Evolutionary conservation across 2,888 invertebrate genomes (phyloP).

Genomic region (Maniola hyperantus): DNA sequence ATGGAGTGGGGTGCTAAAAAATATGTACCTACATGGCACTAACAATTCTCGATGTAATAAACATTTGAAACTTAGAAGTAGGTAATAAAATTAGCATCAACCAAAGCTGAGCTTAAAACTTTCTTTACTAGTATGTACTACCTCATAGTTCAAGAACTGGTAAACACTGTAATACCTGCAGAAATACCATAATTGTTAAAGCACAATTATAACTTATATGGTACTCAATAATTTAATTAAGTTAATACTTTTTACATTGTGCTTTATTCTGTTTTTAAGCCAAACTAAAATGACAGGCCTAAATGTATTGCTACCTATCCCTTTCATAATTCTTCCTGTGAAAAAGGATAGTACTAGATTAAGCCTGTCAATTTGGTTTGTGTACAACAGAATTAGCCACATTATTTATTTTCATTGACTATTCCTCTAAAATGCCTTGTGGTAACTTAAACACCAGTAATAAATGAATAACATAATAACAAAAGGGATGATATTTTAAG

Average conservation of each 20-base stretch:
- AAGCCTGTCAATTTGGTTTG: too few species aligned
- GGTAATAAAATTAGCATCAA: background rate
- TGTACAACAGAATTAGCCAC: too few species aligned
- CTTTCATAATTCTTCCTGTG: too few species aligned
- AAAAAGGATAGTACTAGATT: too few species aligned
- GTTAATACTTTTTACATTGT: background rate
- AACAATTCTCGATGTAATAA: background rate
- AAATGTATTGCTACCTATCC: too few species aligned
- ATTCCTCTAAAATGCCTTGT: background rate
- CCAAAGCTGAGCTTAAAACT: background rate
- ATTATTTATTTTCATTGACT: background rate
- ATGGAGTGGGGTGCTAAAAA: too few species aligned
- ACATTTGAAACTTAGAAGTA: background rate
- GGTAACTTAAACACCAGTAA: background rate
- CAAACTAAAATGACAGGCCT: too few species aligned
- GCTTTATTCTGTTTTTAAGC: background rate
- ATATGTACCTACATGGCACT: too few species aligned
- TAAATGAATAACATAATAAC: background rate
- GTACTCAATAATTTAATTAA: background rate
- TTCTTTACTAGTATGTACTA: background rate
- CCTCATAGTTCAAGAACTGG: background rate
- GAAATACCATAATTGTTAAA: conserved; percentile 1
- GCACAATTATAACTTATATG: conserved; percentile 2
- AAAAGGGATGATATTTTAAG: background rate
- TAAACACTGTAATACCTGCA: conserved; percentile 1